These are phyloP conservation scores for Rhagoletis pomonella DNA, from an alignment of 1,140 invertebrate species.

Conservation along the genomic window DNA sequence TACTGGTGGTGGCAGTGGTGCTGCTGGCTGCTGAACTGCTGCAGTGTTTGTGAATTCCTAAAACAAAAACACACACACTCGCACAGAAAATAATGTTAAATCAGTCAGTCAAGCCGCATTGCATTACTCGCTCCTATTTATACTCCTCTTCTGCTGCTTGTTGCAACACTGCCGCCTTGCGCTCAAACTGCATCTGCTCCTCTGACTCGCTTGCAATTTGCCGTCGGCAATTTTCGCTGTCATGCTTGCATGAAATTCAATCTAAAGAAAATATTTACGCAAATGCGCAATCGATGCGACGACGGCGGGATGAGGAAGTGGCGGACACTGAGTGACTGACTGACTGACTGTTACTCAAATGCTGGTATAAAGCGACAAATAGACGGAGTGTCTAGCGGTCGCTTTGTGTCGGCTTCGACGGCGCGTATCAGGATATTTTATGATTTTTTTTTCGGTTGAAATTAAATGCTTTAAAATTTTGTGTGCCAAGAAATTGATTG, in stretches of 20 bases:
- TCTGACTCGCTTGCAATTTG: conserved; percentile 24
- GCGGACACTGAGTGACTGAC: not conserved
- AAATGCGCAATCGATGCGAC: conserved; percentile 31
- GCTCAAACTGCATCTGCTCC: not conserved
- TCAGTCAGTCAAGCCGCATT: conserved; percentile 8
- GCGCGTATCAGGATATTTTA: not conserved
- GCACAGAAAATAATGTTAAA: not conserved
- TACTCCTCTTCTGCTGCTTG: no score
- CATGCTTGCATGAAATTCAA: conserved; percentile 54
- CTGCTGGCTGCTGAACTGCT: not conserved
- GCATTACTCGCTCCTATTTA: not conserved
- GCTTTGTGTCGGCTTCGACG: not conserved
- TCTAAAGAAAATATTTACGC: conserved; percentile 49
- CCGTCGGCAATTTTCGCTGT: conserved; percentile 52
- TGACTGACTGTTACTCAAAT: not conserved
- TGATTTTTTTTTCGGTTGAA: not conserved
- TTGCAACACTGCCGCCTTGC: not conserved
- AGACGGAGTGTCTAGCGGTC: not conserved
- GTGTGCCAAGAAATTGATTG: conserved; percentile 1
- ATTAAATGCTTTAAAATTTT: conserved; percentile 13
- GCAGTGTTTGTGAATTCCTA: conserved; percentile 16
- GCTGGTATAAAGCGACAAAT: not conserved
- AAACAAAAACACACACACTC: not conserved
- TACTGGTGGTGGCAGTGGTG: conserved; percentile 1
- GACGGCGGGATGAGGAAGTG: not conserved